Conservation (phyloP, 2,888 invertebrate genomes). For the Tipula vernalis region DNA sequence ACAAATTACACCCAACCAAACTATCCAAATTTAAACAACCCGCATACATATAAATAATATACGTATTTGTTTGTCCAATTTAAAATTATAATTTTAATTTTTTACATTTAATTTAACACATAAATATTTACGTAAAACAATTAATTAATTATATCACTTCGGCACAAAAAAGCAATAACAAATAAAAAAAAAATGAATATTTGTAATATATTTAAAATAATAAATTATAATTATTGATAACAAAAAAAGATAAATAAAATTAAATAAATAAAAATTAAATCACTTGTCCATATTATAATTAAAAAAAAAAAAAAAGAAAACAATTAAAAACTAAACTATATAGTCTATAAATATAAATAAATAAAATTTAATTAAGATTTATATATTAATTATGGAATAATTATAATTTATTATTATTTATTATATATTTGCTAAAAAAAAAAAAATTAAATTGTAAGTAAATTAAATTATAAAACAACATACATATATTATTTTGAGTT, state of each 20-base stretch:
- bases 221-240: background rate
- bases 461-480: background rate
- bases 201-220: background rate
- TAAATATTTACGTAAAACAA: background rate
- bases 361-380: background rate
- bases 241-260: background rate
- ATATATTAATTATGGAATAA: background rate
- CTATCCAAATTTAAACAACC: background rate
- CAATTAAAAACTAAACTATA: background rate
- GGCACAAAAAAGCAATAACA: background rate
- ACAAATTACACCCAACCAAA: background rate
- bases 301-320: too few species aligned
- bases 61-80: background rate
- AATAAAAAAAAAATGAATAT: background rate
- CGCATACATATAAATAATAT: background rate
- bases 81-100: background rate
- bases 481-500: background rate
- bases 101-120: background rate
- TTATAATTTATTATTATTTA: background rate
- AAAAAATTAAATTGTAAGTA: background rate
- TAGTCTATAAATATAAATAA: background rate
- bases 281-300: background rate
- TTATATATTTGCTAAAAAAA: background rate
- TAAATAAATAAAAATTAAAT: background rate
- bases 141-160: background rate